A percentile compares a stretch with the other conserved stretches of the same genome.
Evolutionary conservation across 2,113 vertebrate species (phyloP).

Genomic region (Nothoprocta pentlandii): DNA sequence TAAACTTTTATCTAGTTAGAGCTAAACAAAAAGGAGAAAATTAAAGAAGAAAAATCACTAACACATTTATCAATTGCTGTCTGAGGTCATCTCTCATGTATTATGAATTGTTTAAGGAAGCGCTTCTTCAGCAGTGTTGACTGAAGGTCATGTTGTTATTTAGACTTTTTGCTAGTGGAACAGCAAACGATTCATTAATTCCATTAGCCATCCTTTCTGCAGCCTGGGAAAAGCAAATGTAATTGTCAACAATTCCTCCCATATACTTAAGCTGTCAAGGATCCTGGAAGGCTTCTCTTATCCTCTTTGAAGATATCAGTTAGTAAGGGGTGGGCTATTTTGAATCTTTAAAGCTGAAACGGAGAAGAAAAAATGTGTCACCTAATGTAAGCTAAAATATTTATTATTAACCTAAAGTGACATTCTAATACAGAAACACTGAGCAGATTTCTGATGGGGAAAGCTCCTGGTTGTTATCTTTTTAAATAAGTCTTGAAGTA

Average conservation of each 20-base stretch:
- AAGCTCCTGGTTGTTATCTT: background rate
- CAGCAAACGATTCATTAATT: conserved; percentile 63
- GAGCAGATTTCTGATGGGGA: conserved; percentile 13
- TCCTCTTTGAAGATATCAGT: conserved; percentile 43
- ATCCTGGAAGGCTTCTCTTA: conserved; percentile 62
- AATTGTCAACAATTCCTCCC: conserved; percentile 54
- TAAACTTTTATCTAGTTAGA: background rate
- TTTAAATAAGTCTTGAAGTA: background rate
- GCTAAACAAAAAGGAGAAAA: background rate
- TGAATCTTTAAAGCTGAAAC: conserved; percentile 45
- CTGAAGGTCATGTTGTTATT: conserved; percentile 59
- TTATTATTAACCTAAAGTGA: conserved; percentile 43
- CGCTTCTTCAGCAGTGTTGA: background rate
- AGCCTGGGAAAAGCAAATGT: conserved; percentile 43
- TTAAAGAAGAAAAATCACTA: conserved; percentile 33
- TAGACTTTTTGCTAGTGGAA: conserved; percentile 39
- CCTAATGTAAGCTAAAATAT: conserved; percentile 27
- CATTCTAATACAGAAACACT: background rate
- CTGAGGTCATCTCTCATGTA: conserved; percentile 9
- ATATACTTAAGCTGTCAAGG: conserved; percentile 67
- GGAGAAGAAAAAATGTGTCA: conserved; percentile 5
- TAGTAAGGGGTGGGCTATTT: conserved; percentile 44
- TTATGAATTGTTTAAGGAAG: conserved; percentile 43
- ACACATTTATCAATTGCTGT: background rate
- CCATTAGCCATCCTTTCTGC: conserved; percentile 56